phyloP scores from a whole-genome alignment of 2,888 invertebrate species.

The Flexamia atlantica region DNA sequence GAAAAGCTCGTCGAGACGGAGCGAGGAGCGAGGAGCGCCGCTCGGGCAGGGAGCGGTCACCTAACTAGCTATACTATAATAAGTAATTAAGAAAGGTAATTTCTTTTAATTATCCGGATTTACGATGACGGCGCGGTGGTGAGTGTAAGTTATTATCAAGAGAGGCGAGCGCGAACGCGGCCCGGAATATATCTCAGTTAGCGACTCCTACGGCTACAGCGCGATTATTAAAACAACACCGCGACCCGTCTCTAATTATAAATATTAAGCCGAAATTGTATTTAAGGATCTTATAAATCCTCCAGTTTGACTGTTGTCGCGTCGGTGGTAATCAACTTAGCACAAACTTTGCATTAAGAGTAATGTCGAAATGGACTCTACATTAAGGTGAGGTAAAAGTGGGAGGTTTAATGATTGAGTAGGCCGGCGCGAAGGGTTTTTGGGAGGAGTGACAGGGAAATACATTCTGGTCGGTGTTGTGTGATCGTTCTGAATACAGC shows the following conservation, averaged over 20 bases:
- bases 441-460: too few species aligned
- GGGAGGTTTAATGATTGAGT: not conserved
- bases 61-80: conserved; percentile 68
- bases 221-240: conserved; percentile 60
- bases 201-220: conserved; percentile 42
- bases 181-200: conserved; percentile 59
- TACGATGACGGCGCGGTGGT: conserved; percentile 68
- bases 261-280: conserved; percentile 62
- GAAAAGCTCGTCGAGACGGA: not conserved
- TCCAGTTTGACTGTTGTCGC: conserved; percentile 49
- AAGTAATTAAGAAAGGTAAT: conserved; percentile 71
- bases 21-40: not conserved
- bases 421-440: not conserved
- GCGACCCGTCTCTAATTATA: conserved; percentile 58
- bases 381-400: not conserved
- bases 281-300: conserved; percentile 57
- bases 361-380: conserved; percentile 24
- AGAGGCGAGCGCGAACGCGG: not conserved
- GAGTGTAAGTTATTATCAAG: conserved; percentile 65
- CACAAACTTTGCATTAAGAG: conserved; percentile 45
- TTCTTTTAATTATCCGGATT: conserved; percentile 70
- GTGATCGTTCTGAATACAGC: too few species aligned
- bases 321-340: conserved; percentile 2
- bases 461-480: too few species aligned
- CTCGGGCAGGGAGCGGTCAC: not conserved